Percentiles rank a stretch among this genome's conserved stretches.
phyloP scores from a whole-genome alignment of 2,888 invertebrate genomes.

The Ormia ochracea region DNA sequence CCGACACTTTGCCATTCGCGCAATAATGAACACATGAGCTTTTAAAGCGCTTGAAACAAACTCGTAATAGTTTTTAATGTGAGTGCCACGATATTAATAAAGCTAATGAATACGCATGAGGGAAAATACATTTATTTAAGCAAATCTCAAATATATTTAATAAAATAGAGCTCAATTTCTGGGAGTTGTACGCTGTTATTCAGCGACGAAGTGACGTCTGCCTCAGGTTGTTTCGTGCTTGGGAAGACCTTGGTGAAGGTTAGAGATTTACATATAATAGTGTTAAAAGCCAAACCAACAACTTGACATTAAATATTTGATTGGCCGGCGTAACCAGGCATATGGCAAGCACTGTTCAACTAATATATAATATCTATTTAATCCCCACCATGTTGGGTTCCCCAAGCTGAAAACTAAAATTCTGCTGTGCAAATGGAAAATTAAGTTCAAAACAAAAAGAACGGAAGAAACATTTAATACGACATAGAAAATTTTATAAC shows the following conservation, averaged over 20 bases:
- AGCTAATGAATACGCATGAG: too few relatives aligned
- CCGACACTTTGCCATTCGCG: too few relatives aligned
- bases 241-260: constrained; percentile 44
- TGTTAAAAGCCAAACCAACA: constrained; percentile 12
- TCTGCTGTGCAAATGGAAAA: constrained; percentile 30
- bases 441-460: constrained; percentile 29
- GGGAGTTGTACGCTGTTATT: too few relatives aligned
- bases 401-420: neutral
- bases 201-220: neutral
- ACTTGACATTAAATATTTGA: constrained; percentile 46
- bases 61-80: too few relatives aligned
- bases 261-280: constrained; percentile 16
- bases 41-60: too few relatives aligned
- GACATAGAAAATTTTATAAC: neutral
- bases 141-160: too few relatives aligned
- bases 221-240: neutral
- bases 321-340: constrained; percentile 1
- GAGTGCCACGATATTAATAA: too few relatives aligned
- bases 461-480: neutral
- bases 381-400: constrained; percentile 27
- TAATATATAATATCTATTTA: neutral
- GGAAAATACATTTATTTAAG: too few relatives aligned
- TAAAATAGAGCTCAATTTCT: too few relatives aligned
- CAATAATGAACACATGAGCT: too few relatives aligned
- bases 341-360: neutral